These are phyloP conservation scores for Zaprionus lineosus DNA, from an alignment of 2,888 invertebrate species.

Conservation along the genomic window DNA sequence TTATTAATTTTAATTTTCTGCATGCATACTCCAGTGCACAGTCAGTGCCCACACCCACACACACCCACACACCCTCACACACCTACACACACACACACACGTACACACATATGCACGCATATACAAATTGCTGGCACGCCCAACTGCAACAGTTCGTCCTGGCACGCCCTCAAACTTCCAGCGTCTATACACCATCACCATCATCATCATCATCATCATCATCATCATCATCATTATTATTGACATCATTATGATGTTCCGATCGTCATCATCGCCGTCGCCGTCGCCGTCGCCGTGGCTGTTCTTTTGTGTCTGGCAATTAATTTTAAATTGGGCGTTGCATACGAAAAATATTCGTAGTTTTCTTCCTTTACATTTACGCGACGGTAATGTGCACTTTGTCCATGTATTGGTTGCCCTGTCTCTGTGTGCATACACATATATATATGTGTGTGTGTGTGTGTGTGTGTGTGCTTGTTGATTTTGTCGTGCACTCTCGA, in stretches of 20 bases:
- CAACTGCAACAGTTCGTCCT: slow-evolving; percentile 36
- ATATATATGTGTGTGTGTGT: slow-evolving; percentile 4
- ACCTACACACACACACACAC: slow-evolving; percentile 5
- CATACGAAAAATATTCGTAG: slow-evolving; percentile 76
- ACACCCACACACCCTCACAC: slow-evolving; percentile 25
- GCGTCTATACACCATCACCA: background rate
- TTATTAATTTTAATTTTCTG: slow-evolving; percentile 82
- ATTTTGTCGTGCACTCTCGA: slow-evolving; percentile 54
- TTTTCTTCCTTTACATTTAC: slow-evolving; percentile 65
- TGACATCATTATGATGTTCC: slow-evolving; percentile 8
- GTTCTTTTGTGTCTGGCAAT: slow-evolving; percentile 81
- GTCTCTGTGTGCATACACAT: slow-evolving; percentile 14
- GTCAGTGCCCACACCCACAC: slow-evolving; percentile 27
- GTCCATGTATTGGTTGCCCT: slow-evolving; percentile 34
- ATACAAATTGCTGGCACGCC: slow-evolving; percentile 44
- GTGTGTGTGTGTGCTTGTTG: slow-evolving; percentile 34
- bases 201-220: slow-evolving; percentile 10
- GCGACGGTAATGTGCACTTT: slow-evolving; percentile 60
- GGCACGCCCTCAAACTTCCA: slow-evolving; percentile 26
- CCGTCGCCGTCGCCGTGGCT: slow-evolving; percentile 40
- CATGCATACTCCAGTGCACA: slow-evolving; percentile 77
- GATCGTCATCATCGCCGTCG: slow-evolving; percentile 9
- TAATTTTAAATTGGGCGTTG: slow-evolving; percentile 81
- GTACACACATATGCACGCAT: background rate
- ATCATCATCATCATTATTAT: slow-evolving; percentile 5